Percentiles rank a stretch among this genome's conserved stretches.
Conservation (phyloP, 2,888 invertebrate species). For the Caenorhabditis plicata region DNA sequence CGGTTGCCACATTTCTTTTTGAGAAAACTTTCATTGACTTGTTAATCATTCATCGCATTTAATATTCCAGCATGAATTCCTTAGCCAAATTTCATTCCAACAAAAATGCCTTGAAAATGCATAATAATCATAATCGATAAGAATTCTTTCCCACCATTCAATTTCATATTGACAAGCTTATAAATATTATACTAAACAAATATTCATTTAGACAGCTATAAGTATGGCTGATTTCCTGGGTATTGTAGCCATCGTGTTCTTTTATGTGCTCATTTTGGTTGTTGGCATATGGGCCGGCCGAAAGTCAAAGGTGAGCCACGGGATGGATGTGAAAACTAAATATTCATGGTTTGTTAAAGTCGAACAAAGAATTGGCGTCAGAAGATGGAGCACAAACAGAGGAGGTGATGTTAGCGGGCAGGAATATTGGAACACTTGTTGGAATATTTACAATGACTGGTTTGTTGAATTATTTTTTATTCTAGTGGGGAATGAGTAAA, state of each 20-base stretch:
- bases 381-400: constrained; percentile 76
- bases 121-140: too few relatives aligned
- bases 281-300: constrained; percentile 97
- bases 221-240: constrained; percentile 70
- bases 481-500: too few relatives aligned
- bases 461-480: constrained; percentile 67
- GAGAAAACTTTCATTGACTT: too few relatives aligned
- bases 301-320: constrained; percentile 74
- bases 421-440: constrained; percentile 90
- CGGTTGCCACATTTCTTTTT: too few relatives aligned
- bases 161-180: background rate
- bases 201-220: constrained; percentile 3
- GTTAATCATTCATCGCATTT: too few relatives aligned
- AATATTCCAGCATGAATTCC: too few relatives aligned
- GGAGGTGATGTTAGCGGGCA: constrained; percentile 96
- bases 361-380: constrained; percentile 32
- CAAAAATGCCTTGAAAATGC: too few relatives aligned
- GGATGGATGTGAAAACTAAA: background rate
- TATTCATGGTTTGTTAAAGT: constrained; percentile 4
- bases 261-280: constrained; percentile 89
- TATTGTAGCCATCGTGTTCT: constrained; percentile 88
- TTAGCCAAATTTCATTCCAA: too few relatives aligned
- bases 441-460: constrained; percentile 99
- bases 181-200: background rate
- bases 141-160: constrained; percentile 1